Percentiles rank a stretch among this genome's conserved stretches.
phyloP scores from a whole-genome alignment of 2,888 invertebrate genomes.

The Chironomus tentans region DNA sequence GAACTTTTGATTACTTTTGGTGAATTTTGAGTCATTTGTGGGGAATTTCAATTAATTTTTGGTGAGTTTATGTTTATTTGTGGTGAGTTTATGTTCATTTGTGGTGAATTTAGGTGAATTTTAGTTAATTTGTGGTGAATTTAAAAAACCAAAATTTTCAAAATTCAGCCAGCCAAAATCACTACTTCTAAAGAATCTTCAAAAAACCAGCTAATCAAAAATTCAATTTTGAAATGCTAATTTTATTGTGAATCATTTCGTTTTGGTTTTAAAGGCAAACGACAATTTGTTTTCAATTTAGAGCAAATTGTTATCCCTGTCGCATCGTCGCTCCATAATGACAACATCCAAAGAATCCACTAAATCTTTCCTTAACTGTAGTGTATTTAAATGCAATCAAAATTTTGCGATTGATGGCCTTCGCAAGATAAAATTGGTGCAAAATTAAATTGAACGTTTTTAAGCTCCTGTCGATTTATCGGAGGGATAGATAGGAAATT shows the following conservation, averaged over 20 bases:
- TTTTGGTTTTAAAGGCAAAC: background rate
- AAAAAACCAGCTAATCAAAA: background rate
- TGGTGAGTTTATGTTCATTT: too few relatives aligned
- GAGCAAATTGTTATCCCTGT: background rate
- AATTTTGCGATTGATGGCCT: constrained; percentile 14
- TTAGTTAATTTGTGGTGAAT: too few relatives aligned
- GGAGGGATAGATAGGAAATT: constrained; percentile 3
- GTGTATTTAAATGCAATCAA: constrained; percentile 11
- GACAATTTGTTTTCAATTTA: constrained; percentile 11
- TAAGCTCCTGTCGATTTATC: constrained; percentile 19
- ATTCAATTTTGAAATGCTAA: constrained; percentile 25
- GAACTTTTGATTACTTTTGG: too few relatives aligned
- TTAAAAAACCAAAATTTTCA: too few relatives aligned
- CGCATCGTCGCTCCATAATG: background rate
- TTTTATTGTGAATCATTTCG: constrained; percentile 17
- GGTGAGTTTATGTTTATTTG: too few relatives aligned
- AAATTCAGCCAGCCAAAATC: too few relatives aligned
- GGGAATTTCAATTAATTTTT: too few relatives aligned
- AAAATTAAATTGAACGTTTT: constrained; percentile 12
- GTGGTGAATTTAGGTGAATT: too few relatives aligned
- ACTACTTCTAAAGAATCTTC: background rate
- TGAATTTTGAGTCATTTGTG: too few relatives aligned
- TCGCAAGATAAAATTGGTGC: constrained; percentile 4
- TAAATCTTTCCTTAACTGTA: background rate
- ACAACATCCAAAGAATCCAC: background rate